Evolutionary conservation across 1,140 invertebrate species (phyloP).

Genomic region (Cepaea nemoralis): DNA sequence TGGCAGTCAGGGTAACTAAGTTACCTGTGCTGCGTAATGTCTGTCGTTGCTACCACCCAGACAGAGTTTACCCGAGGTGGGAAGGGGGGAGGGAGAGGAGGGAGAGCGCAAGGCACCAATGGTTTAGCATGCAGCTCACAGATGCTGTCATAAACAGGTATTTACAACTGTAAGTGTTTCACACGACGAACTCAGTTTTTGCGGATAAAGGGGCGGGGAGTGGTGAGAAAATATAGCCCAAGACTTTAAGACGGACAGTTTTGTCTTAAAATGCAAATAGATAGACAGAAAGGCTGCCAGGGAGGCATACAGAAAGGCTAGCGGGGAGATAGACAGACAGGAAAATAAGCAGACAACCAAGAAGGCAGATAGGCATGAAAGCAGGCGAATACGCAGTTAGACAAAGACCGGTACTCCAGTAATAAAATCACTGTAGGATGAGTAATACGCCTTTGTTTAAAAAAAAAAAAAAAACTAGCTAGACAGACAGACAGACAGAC

Average conservation of each 20-base stretch:
- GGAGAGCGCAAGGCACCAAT: background rate
- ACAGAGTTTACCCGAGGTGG: background rate
- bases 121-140: background rate
- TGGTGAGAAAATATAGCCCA: background rate
- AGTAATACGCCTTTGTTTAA: background rate
- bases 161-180: background rate
- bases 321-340: background rate
- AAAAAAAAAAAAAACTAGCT: background rate
- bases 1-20: too few relatives aligned
- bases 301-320: background rate
- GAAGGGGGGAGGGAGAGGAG: too few relatives aligned
- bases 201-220: background rate
- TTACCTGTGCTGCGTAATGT: too few relatives aligned
- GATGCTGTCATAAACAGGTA: background rate
- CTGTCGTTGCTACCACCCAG: too few relatives aligned
- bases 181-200: background rate
- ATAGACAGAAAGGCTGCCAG: background rate
- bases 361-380: conserved; percentile 1
- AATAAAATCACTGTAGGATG: background rate
- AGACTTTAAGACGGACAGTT: background rate
- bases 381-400: background rate
- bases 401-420: background rate
- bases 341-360: conserved; percentile 15
- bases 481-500: background rate
- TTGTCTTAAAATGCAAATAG: too few relatives aligned